phyloP scores from a whole-genome alignment of 2,888 invertebrate genomes.

The Sphinx pinastri region DNA sequence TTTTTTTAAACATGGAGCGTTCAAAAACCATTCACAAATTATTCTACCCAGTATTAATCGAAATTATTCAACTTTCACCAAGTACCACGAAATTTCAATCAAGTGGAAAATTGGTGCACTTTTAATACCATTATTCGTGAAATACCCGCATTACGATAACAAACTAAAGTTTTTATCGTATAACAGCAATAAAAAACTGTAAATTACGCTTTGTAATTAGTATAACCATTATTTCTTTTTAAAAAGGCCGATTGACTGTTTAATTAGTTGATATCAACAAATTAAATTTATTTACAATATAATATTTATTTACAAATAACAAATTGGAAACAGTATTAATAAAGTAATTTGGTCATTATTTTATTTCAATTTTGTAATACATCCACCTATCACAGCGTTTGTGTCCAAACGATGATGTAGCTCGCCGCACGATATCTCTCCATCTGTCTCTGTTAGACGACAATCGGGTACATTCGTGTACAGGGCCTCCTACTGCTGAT shows the following conservation, averaged over 20 bases:
- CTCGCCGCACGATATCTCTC: too few species aligned
- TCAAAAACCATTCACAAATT: slow-evolving; percentile 1
- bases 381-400: background rate
- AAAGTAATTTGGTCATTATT: background rate
- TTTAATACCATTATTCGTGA: background rate
- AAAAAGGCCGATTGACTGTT: background rate
- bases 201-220: background rate
- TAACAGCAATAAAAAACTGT: background rate
- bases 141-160: background rate
- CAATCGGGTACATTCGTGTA: too few species aligned
- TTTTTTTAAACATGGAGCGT: background rate
- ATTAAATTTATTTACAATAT: too few species aligned
- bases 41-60: too few species aligned
- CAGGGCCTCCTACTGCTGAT: too few species aligned
- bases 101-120: background rate
- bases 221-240: background rate
- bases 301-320: background rate
- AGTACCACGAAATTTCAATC: background rate
- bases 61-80: slow-evolving; percentile 3
- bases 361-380: background rate
- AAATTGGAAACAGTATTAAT: background rate
- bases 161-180: background rate
- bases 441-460: too few species aligned
- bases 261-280: background rate
- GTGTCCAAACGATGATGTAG: too few species aligned